Evolutionary conservation across 2,888 invertebrate species (phyloP), one percentile per base, ranked within the genome.

Genomic region (Lasioglossum villosulum): DNA sequence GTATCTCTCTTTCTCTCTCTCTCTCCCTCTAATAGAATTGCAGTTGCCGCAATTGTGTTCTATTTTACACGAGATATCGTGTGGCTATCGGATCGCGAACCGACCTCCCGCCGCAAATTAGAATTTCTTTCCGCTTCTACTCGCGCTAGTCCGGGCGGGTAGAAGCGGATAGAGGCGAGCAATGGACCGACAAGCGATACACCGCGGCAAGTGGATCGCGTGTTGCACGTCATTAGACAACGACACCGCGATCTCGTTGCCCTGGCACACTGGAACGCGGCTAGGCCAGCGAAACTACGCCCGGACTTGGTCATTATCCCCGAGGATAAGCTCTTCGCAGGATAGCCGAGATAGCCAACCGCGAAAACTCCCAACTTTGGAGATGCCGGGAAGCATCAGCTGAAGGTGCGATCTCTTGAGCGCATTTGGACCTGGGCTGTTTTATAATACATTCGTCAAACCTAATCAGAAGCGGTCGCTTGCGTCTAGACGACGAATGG

Each of bases 161-260:
- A 4, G 63, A 6, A 30, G 4, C 27, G 14, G 59, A 27, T 63
- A 5, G 63, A 30, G 30, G 27, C 27, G 80, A 78, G 84, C 86
- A 83, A 85, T 86, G 83, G 85, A 89, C 88, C 88, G 81, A 82
- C 73, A 56, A 71, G 23, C 70, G 34, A 48, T 66, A 71, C 74
- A 75, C 59, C 75, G 71, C 34, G 42, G 75, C 74, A 75, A 81
- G 79, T 77, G 82, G 75, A 88, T 88, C 83, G 89, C 89, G 88
- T 89, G 89, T 87, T 85, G 85, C 85, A 85, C 88, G 89, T 89
- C 87, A 88, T 89, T 89, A 89, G 87, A 83, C 82, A 83, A 34
- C 82, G 72, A 84, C 82, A 82, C 39, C 68, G 76, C 80, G 86
- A 82, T 88, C n/a, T n/a, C 37, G 37, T 68, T 66, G 34, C 63